phyloP scores from a whole-genome alignment of 2,888 invertebrate genomes.

The Campaea margaritaria region DNA sequence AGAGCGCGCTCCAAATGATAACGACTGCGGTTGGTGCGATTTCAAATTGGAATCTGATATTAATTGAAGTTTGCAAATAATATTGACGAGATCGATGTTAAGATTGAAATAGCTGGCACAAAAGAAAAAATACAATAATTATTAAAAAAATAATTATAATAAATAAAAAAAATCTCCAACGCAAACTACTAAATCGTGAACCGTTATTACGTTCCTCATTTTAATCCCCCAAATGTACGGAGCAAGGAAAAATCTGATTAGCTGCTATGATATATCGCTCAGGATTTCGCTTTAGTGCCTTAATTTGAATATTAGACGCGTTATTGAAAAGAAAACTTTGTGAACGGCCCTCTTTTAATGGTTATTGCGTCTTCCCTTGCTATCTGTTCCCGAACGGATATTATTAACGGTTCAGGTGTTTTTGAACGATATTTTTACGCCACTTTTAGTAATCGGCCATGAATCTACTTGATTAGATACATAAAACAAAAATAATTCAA shows the following conservation, averaged over 20 bases:
- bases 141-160: conserved; percentile 17
- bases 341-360: conserved; percentile 81
- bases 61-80: not conserved
- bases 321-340: conserved; percentile 85
- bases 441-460: conserved; percentile 18
- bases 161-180: conserved; percentile 34
- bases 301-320: conserved; percentile 85
- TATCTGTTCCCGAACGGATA: conserved; percentile 57
- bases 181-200: conserved; percentile 43
- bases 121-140: conserved; percentile 6
- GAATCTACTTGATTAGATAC: conserved; percentile 1
- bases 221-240: conserved; percentile 46
- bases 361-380: conserved; percentile 78
- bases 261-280: conserved; percentile 80
- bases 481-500: not conserved
- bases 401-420: conserved; percentile 58
- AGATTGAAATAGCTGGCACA: not conserved
- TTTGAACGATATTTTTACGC: conserved; percentile 32
- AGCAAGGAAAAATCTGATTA: conserved; percentile 50
- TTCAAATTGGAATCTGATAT: conserved; percentile 32
- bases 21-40: conserved; percentile 59
- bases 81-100: not conserved
- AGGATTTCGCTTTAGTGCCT: conserved; percentile 78
- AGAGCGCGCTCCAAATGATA: conserved; percentile 75
- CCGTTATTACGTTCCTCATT: conserved; percentile 41